These are phyloP conservation scores for Ophraella communa DNA, from an alignment of 2,888 invertebrate genomes.

Conservation along the genomic window DNA sequence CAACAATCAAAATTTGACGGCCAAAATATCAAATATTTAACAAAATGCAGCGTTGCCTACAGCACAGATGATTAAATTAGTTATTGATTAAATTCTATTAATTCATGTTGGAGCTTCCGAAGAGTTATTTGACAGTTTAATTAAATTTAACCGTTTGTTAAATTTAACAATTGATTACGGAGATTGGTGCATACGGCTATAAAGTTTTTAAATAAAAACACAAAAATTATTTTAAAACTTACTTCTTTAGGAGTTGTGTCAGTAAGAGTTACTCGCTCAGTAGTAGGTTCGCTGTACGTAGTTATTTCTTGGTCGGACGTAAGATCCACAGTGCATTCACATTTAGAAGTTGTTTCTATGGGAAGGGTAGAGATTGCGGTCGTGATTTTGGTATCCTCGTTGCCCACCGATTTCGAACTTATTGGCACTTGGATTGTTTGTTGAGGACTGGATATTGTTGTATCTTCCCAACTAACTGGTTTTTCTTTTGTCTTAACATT, in stretches of 20 bases:
- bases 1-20: too few relatives aligned
- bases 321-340: neutral
- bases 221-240: neutral
- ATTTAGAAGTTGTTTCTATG: neutral
- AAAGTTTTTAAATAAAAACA: too few relatives aligned
- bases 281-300: neutral
- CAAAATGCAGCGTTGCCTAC: too few relatives aligned
- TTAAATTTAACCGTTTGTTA: too few relatives aligned
- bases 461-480: neutral
- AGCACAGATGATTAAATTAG: too few relatives aligned
- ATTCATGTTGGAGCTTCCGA: too few relatives aligned
- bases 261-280: neutral
- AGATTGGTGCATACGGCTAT: too few relatives aligned
- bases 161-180: too few relatives aligned
- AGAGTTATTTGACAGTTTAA: too few relatives aligned
- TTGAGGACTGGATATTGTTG: neutral
- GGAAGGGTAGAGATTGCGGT: conserved; percentile 1
- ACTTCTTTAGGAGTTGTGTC: neutral
- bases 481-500: neutral
- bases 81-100: too few relatives aligned
- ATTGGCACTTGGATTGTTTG: conserved; percentile 1
- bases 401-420: neutral
- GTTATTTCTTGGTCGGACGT: neutral
- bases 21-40: too few relatives aligned
- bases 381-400: conserved; percentile 1